phyloP scores from a whole-genome alignment of 1,140 invertebrate genomes.

The Neotoxoptera formosana region DNA sequence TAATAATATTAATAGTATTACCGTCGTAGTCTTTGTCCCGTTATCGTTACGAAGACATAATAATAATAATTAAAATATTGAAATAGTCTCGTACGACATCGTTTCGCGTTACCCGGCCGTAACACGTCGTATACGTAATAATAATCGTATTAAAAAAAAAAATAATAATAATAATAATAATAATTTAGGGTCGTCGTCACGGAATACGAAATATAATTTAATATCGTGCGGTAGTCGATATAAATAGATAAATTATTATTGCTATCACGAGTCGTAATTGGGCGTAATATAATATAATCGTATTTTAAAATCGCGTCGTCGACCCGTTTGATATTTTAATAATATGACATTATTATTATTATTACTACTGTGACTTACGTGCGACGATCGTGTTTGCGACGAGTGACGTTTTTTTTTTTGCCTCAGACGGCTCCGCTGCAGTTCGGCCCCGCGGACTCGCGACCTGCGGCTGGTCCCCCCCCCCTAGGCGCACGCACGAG shows the following conservation, averaged over 20 bases:
- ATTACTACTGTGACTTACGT: neutral
- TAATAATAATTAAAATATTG: no score
- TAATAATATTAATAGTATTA: no score
- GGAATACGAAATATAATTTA: neutral
- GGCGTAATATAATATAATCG: neutral
- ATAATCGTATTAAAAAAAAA: neutral
- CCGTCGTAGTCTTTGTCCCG: no score
- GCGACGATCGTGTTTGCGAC: neutral
- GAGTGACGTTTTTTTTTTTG: neutral
- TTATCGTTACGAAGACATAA: no score
- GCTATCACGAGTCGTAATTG: neutral
- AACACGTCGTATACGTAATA: neutral
- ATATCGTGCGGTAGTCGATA: neutral
- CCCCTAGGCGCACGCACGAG: neutral
- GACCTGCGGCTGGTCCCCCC: no score
- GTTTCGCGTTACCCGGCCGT: no score
- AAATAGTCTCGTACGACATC: no score
- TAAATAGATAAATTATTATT: no score
- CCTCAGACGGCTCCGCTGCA: neutral
- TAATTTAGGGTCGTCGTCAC: neutral
- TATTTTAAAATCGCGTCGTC: neutral
- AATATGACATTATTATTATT: neutral
- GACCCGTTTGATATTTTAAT: neutral
- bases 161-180: neutral
- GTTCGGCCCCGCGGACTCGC: no score